Evolutionary conservation across 2,888 invertebrate genomes (phyloP), one percentile per base, ranked within the genome.

Genomic region (Eristalinus aeneus): DNA sequence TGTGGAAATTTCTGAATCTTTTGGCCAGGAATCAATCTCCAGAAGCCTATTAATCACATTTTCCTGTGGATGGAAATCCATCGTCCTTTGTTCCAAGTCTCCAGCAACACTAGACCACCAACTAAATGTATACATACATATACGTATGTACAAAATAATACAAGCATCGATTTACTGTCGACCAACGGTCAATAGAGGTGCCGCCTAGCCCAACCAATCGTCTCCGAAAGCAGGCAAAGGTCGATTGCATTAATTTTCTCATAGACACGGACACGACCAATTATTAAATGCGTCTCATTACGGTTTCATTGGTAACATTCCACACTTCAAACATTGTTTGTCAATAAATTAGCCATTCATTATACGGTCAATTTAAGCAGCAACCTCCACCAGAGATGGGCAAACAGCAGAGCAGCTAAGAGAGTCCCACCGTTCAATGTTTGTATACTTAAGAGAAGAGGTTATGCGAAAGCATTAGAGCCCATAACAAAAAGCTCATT

Each of bases 361-460:
- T 46, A 16, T 46, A 46, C 46, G 46, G 46, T 46, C 46, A 46
- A 46, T 46, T 46, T 16, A 46, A 46, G 8, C 46, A 46, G 12
- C 39, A 39, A 39, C 46, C 46, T 8, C 16, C 16, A 16, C 46
- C 46, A 16, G 16, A 3, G 46, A 46, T 16, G 5, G 6, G 46
- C 46, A 46, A 27, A 27, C 46, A 46, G 46, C 46, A 46, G 16
- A 16, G 16, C 46, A 46, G 46, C 46, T 67, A 75, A 75, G 75
- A 75, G 75, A 46, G 23, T 32, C n/a, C 3, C n/a, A 46, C 10
- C 22, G 1, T 36, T 4, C 10, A 34, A 27, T 20, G 54, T 77
- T 77, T 77, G 77, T 69, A 63, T 69, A 77, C n/a, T 77, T 77
- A 69, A 77, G 77, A 77, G 77, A 69, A 9, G 1, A 9, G 0